Conservation (phyloP, 1,140 invertebrate genomes). For the Drosophila kohkoa region DNA sequence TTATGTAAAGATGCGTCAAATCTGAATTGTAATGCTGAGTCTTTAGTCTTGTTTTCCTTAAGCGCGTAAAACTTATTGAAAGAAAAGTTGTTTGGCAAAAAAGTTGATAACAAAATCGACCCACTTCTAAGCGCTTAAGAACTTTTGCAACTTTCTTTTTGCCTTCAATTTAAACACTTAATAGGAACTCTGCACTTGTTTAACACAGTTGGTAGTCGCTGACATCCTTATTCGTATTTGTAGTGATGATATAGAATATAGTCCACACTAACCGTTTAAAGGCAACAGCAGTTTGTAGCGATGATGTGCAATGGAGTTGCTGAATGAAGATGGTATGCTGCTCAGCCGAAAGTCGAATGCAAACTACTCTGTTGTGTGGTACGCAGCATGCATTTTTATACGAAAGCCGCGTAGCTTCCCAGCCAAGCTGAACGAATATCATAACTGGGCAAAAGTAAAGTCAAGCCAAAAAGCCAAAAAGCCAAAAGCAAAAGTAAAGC, state of each 20-base stretch:
- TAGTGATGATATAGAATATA: not conserved
- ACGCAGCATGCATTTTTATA: constrained; percentile 79
- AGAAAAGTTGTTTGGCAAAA: not conserved
- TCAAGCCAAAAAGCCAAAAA: constrained; percentile 7
- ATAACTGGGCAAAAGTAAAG: constrained; percentile 43
- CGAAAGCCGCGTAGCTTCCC: constrained; percentile 43
- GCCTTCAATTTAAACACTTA: not conserved
- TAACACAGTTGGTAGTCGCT: not conserved
- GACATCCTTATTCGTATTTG: not conserved
- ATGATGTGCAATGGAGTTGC: constrained; percentile 34
- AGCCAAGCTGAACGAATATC: constrained; percentile 46
- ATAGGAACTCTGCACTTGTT: not conserved
- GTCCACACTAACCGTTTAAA: constrained; percentile 68
- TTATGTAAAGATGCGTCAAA: constrained; percentile 33
- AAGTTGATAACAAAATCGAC: not conserved
- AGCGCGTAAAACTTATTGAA: not conserved
- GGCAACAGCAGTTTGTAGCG: constrained; percentile 54
- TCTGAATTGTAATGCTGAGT: not conserved
- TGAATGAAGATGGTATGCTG: constrained; percentile 64
- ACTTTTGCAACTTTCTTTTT: not conserved
- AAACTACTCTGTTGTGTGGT: constrained; percentile 72
- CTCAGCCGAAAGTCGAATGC: constrained; percentile 73
- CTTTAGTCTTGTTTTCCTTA: not conserved
- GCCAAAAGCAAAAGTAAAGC: constrained; percentile 15
- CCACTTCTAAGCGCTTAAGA: not conserved